Evolutionary conservation across 2,888 invertebrate genomes (phyloP), one percentile per base, ranked within the genome.

Genomic region (Myopa testacea): DNA sequence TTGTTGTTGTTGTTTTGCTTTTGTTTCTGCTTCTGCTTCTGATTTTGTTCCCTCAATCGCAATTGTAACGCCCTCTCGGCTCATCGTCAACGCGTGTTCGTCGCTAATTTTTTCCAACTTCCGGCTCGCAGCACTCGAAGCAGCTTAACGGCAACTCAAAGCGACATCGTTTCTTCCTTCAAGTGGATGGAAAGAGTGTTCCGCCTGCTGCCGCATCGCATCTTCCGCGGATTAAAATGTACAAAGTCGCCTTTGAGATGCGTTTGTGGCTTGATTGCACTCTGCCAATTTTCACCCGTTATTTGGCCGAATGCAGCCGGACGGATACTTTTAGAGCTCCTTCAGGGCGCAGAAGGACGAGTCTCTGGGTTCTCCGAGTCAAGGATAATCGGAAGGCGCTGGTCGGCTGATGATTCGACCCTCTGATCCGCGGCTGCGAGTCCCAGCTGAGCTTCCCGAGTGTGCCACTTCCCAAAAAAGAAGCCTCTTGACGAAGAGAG

Each of bases 51-150:
- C 26, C 50, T 50, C 34, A n/a, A 45, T 69, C 71, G 58, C 65
- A 78, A 52, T 75, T 71, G 74, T 40, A 76, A 71, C 65, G 69
- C 76, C 68, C 55, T 62, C 73, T 40, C 69, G 76, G 19, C 65
- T 68, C 50, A 8, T 26, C 71, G 79, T 81, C 60, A 77, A 73
- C 71, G 79, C 69, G 45, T 50, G 16, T 65, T 68, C 12, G 19
- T 68, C n/a, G 68, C 62, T 62, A 26, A 63, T 37, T 62, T 50
- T 62, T 40, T 3, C 19, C 50, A 6, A 73, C 63, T 69, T 74
- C 65, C 74, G 65, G 52, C 74, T 26, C 50, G 69, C 60, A 62
- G 62, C 62, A 65, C 60, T 68, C 68, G 67, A 19, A 69, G 75
- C 69, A 58, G 69, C 45, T 75, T 75, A 50, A 63, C 45, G 73